A percentile compares a stretch with the other conserved stretches of the same genome.
Evolutionary conservation across 2,797 vertebrate species (phyloP).

Genomic region (Tapera naevia): DNA sequence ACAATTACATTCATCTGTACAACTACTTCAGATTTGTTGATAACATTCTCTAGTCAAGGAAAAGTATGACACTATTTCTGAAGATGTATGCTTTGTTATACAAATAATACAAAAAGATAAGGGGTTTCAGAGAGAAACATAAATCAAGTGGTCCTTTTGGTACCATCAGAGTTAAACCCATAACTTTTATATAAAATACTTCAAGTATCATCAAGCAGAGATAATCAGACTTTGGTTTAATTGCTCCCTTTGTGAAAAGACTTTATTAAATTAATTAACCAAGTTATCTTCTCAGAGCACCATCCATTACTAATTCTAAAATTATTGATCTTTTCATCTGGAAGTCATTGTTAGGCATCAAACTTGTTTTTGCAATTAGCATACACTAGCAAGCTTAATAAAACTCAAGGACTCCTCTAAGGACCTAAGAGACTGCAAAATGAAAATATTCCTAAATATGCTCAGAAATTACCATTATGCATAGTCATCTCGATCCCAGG

Average conservation of each 20-base stretch:
- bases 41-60: neutral
- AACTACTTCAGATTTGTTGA: neutral
- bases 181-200: neutral
- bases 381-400: neutral
- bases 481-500: neutral
- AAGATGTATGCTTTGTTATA: neutral
- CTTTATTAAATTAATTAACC: constrained; percentile 53
- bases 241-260: constrained; percentile 27
- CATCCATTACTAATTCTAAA: constrained; percentile 39
- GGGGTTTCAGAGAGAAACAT: neutral
- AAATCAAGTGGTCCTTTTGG: neutral
- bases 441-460: neutral
- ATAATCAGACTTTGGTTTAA: constrained; percentile 15
- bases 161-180: neutral
- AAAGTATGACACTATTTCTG: neutral
- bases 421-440: neutral
- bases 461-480: neutral
- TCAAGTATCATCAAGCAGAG: neutral
- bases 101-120: neutral
- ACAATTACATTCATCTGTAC: neutral
- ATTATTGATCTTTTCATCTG: constrained; percentile 43
- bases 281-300: neutral
- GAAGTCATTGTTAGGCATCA: neutral
- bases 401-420: constrained; percentile 32
- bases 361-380: neutral